These are phyloP conservation scores for Archilochus colubris DNA, from an alignment of 2,113 vertebrate genomes.

Conservation along the genomic window DNA sequence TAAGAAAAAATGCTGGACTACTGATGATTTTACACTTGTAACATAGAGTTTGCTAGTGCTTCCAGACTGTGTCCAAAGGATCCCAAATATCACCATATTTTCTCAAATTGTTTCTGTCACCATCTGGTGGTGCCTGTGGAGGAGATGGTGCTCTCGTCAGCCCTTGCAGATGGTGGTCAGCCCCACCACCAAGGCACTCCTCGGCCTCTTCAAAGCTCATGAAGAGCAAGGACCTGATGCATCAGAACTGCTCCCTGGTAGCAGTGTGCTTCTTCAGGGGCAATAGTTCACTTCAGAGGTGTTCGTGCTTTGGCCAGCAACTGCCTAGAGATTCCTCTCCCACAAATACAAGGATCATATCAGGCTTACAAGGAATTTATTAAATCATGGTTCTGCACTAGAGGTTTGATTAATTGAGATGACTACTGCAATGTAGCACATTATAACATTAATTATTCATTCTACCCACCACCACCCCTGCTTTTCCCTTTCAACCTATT, in stretches of 20 bases:
- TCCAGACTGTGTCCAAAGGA: background rate
- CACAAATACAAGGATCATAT: background rate
- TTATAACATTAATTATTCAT: slow-evolving; percentile 8
- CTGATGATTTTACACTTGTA: background rate
- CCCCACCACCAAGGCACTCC: background rate
- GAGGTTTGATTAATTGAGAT: background rate
- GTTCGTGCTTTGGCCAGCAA: background rate
- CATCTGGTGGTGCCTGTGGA: background rate
- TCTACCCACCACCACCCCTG: background rate
- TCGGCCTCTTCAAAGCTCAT: background rate
- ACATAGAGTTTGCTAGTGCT: background rate
- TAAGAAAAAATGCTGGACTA: background rate
- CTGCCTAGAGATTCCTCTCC: background rate
- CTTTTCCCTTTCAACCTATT: background rate
- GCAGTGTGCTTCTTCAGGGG: rapidly evolving
- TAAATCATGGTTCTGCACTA: background rate
- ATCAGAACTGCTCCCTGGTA: background rate
- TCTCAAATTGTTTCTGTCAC: background rate
- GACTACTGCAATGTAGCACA: background rate
- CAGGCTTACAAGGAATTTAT: background rate
- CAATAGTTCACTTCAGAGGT: background rate
- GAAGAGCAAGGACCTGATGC: background rate
- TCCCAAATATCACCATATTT: background rate
- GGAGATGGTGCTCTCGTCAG: background rate
- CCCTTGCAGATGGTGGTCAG: background rate